Base-by-base conservation (phyloP, 2,888 invertebrate species). In the Dolomedes plantarius region DNA sequence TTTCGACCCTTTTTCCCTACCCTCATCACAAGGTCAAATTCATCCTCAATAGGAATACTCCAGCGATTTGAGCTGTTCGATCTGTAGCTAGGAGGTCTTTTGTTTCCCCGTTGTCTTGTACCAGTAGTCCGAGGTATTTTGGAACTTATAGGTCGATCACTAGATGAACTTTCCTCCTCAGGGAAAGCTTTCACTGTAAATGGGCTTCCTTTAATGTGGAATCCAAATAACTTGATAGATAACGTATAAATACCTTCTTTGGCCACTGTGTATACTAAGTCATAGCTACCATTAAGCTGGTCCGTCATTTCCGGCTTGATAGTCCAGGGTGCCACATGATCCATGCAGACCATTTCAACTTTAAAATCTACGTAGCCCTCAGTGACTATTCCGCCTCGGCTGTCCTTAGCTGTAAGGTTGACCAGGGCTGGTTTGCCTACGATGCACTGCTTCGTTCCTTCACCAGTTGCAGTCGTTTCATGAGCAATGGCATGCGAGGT, bases 1-100 rank as follows among this genome's bases (percentile, higher is more conserved):
- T 91, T 91, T 65, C 93, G 90, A 75, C 93, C 93, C 88, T 92
- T 91, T 41, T 89, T 89, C 2, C 93, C 93, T 27, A 93, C 90
- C 86, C 91, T 91, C 88, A 91, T 89, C 68, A 92, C 89, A 65
- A 93, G 90, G 89, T 93, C 93, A 89, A 93, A 90, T 89, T 93
- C 93, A 89, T 93, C 93, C 88, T 92, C 92, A 67, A 91, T 88
- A 39, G 91, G 90, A 81, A 91, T 91, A 80, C 91, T 91, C 39
- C 91, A 89, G 73, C 91, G 88, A 23, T 76, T 65, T 11, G 92
- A 92, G 16, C 91, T 91, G 64, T 90, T 90, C 62, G 91, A 91
- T 81, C 91, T 89, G 87, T 91, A 91, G 88, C 91, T 91, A 71
- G 91, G 90, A 41, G 91, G 91, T 73, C 91, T 89, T 87, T 91